Base-by-base conservation (phyloP, 2,888 invertebrate species). In the Epirrhoe alternata region DNA sequence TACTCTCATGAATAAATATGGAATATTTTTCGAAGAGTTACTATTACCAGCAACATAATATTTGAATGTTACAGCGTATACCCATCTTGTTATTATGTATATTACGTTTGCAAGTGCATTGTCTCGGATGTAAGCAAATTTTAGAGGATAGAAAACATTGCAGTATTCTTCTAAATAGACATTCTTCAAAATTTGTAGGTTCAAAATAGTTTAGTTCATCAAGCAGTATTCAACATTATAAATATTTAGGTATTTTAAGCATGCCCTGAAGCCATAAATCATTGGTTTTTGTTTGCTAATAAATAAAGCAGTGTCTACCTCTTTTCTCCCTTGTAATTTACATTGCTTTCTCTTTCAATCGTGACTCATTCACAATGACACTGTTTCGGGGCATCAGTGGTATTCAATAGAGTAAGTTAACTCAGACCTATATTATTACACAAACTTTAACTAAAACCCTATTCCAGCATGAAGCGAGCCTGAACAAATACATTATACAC, bases 1-100 rank as follows among this genome's bases (percentile, higher is more conserved):
- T 78, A 79, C 75, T 80, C 74, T 84, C 83, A 86, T 88, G 86
- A 87, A 88, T 87, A 88, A 83, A 80, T 86, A 85, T 84, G 75
- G 77, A 78, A 81, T 82, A 83, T 78, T 78, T 85, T 80, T 75
- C 73, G 69, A 70, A 58, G 54, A 62, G 60, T 63, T 64, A 65
- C 70, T 76, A 75, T 71, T 72, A 74, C 63, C 64, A 61, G 69
- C 63, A 51, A 55, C 61, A 69, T 73, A 70, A 68, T 73, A 77
- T 78, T 75, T 73, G 62, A 76, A 77, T 76, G 71, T 64, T 65
- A 74, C 75, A 73, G 38, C 56, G 67, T 58, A 38, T 60, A 51
- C 30, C 24, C 16, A 49, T 64, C 33, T 64, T 67, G 51, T 65
- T 68, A 63, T 61, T 5, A 47, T 14, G 16, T 62, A 55, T 61